Evolutionary conservation across 2,888 invertebrate genomes (phyloP), one percentile per base, ranked within the genome.

Genomic region (Athrips mouffetella): DNA sequence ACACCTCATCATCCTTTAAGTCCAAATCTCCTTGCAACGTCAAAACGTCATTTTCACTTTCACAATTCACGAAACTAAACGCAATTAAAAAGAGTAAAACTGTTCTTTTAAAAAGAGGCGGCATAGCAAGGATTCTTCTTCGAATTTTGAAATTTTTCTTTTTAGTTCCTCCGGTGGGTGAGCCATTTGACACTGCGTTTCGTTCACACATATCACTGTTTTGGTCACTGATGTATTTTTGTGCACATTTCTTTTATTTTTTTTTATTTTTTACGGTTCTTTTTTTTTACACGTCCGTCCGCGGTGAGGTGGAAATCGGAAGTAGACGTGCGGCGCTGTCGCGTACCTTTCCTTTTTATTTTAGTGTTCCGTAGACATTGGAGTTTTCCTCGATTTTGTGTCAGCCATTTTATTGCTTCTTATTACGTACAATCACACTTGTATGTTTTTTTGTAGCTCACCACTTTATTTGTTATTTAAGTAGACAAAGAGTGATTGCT

Each of bases 311-410:
- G 54, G 62, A 61, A 69, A 74, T 81, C 80, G 84, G 85, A 86
- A 85, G 85, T 85, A 80, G 76, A 60, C 62, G 66, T 60, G 57
- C 62, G 48, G 53, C 58, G 65, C 60, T 53, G 57, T 57, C 60
- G 58, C 69, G 72, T 68, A 64, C 78, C 80, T 84, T 84, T 86
- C 84, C 85, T 86, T 86, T 85, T 86, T 73, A 18, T 63, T 63
- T 65, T 55, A 53, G 52, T 47, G 56, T 53, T 62, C 59, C 55
- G 37, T 48, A 51, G 51, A 55, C 52, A 57, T 59, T 63, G 30
- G 44, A 30, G 5, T 31, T 44, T 44, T 44, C 31, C 11, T 30
- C 11, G 1, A 18, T 4, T 10, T 8, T 29, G 44, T 11, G 20
- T 18, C 6, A n/a, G 44, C 13, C 30, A 18, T n/a, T 16, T 13